Percentiles rank a stretch among this genome's conserved stretches.
Evolutionary conservation across 2,888 invertebrate species (phyloP).

Genomic region (Perdita meconis): DNA sequence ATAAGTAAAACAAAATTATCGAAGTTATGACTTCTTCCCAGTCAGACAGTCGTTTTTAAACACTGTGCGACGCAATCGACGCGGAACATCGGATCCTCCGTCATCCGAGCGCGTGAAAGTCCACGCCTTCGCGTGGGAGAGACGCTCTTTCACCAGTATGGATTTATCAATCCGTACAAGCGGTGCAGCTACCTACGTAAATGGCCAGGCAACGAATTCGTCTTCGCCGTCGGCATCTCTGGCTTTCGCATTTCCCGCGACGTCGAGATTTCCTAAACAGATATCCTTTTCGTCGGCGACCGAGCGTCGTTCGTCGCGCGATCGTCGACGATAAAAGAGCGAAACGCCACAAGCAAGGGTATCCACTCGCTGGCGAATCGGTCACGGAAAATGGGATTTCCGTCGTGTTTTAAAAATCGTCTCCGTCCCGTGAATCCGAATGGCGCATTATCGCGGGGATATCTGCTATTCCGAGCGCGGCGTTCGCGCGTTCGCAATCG

Average conservation of each 20-base stretch:
- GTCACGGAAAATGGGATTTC: not conserved
- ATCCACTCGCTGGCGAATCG: no score
- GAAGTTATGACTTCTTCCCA: no score
- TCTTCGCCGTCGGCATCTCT: not conserved
- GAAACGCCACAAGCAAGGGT: no score
- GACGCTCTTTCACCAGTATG: slow-evolving; percentile 46
- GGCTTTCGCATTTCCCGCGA: not conserved
- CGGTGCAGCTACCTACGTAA: slow-evolving; percentile 35
- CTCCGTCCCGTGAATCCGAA: slow-evolving; percentile 9
- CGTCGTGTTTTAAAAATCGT: not conserved
- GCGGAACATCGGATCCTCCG: slow-evolving; percentile 21
- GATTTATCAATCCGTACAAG: slow-evolving; percentile 66
- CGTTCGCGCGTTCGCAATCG: not conserved
- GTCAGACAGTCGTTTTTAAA: no score
- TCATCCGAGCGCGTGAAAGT: slow-evolving; percentile 1
- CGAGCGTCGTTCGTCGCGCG: no score
- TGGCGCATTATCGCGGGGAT: slow-evolving; percentile 6
- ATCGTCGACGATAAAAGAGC: no score
- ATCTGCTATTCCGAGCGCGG: slow-evolving; percentile 9
- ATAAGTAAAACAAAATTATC: no score
- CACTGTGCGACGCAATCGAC: no score
- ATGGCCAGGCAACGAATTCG: slow-evolving; percentile 29
- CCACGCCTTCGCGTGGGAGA: slow-evolving; percentile 10
- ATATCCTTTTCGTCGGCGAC: no score
- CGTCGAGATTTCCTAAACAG: no score